Evolutionary conservation across 1,140 invertebrate species (phyloP), one percentile per base, ranked within the genome.

Genomic region (Drosophila baimaii): DNA sequence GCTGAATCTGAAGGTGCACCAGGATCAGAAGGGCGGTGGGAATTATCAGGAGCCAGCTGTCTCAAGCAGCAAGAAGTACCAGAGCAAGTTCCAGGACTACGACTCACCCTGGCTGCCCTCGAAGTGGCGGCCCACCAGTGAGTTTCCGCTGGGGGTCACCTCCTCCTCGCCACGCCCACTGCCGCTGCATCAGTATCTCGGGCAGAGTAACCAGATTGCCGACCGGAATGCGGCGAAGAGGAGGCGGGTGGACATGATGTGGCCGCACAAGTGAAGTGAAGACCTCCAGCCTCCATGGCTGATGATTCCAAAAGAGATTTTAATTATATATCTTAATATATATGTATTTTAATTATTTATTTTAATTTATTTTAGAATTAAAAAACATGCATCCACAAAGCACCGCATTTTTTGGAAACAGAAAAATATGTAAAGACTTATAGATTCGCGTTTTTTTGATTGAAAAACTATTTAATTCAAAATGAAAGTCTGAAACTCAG

Each of bases 1-100:
- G 44, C 66, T 89, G 8, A 90, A 89, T 55, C 41, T 89, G n/a
- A 82, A 79, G 27, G 77, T 89, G 4, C 84, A 89, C 55, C 71
- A 72, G 15, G 78, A 85, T 0, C 29, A 15, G 12, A 46, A 52
- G 25, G 33, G 12, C 7, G 47, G 5, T 35, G 25, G 27, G 6
- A 27, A 5, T 1, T 55, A 37, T 25, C 61, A 5, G 44, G 19
- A 23, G 3, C 5, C 12, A 10, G n/a, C 7, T 6, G 1, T n/a
- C n/a, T 9, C 17, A 8, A 3, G 52, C 21, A n/a, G 12, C 29
- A 33, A 15, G 0, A 23, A 41, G 19, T 58, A 39, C 17, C 41
- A 47, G 23, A 12, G 31, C 15, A 37, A 47, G 21, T 66, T 31
- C 12, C 12, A 29, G 29, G 21, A 58, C 8, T 57, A 61, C 17